Conservation (phyloP, 2,888 invertebrate genomes). For the Abrostola triplasia region DNA sequence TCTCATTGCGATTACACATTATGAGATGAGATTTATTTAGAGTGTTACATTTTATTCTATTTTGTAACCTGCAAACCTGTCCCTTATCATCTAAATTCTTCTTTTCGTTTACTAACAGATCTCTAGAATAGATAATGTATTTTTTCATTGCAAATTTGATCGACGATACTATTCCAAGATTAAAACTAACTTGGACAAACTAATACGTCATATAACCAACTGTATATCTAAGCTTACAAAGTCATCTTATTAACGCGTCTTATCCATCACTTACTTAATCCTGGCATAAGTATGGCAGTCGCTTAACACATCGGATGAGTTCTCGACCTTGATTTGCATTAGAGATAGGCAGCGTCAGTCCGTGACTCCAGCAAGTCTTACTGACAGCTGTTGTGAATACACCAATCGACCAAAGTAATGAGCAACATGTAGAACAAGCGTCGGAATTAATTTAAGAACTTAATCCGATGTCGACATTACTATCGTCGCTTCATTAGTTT, state of each 20-base stretch:
- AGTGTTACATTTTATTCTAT: too few species aligned
- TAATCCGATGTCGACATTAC: conserved; percentile 40
- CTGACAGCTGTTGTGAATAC: conserved; percentile 51
- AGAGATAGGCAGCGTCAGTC: conserved; percentile 42
- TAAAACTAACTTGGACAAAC: too few species aligned
- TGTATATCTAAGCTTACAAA: conserved; percentile 1
- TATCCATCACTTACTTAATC: conserved; percentile 37
- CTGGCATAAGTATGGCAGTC: conserved; percentile 20
- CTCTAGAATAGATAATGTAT: too few species aligned
- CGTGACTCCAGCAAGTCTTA: conserved; percentile 34
- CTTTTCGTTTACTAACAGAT: too few species aligned
- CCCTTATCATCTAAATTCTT: too few species aligned
- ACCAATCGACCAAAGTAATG: conserved; percentile 33
- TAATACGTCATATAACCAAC: too few species aligned
- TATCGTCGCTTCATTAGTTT: conserved; percentile 10
- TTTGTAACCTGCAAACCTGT: too few species aligned
- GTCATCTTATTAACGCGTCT: conserved; percentile 18
- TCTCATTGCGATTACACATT: not conserved
- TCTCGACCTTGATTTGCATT: conserved; percentile 67
- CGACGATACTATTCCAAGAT: too few species aligned
- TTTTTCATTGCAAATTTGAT: too few species aligned
- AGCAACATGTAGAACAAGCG: conserved; percentile 35
- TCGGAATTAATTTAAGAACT: conserved; percentile 49
- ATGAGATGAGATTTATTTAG: too few species aligned
- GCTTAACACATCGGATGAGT: conserved; percentile 43